Percentiles rank a stretch among this genome's conserved stretches.
Evolutionary conservation across 2,888 invertebrate species (phyloP).

Genomic region (Orchesella flavescens): DNA sequence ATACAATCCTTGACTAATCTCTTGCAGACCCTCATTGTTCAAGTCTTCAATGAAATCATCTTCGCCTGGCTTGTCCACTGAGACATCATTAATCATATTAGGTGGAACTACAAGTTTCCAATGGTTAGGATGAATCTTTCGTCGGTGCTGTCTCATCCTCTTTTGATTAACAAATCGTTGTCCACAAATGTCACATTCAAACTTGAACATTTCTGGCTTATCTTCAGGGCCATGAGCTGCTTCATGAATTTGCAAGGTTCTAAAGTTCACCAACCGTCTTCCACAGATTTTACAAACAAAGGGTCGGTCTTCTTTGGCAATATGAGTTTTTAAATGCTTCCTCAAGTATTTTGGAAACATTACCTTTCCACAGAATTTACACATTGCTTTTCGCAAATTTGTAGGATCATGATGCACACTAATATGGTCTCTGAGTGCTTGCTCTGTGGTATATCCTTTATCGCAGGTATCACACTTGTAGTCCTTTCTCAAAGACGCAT

Average conservation of each 20-base stretch:
- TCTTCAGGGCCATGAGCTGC: neutral
- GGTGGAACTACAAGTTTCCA: conserved; percentile 18
- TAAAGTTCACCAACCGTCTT: neutral
- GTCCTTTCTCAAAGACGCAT: neutral
- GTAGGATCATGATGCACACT: neutral
- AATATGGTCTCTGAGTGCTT: conserved; percentile 13
- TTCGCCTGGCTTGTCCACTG: neutral
- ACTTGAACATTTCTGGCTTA: neutral
- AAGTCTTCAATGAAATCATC: conserved; percentile 24
- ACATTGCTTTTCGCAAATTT: conserved; percentile 7
- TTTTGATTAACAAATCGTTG: neutral
- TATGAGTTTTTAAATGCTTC: conserved; percentile 11
- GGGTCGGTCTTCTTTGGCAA: conserved; percentile 23
- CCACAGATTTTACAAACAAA: conserved; percentile 28
- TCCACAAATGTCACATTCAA: conserved; percentile 37
- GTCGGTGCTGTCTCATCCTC: conserved; percentile 9
- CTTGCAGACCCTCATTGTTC: conserved; percentile 25
- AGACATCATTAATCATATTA: neutral
- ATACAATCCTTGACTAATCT: neutral
- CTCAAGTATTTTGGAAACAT: neutral
- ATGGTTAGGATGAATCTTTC: conserved; percentile 17
- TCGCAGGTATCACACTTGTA: conserved; percentile 19
- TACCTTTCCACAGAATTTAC: conserved; percentile 14
- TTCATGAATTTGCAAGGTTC: conserved; percentile 14
- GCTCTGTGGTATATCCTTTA: neutral